A percentile compares a stretch with the other conserved stretches of the same genome.
These are phyloP conservation scores for Mirza zaza DNA, from an alignment of 2,113 vertebrate genomes.

Conservation along the genomic window DNA sequence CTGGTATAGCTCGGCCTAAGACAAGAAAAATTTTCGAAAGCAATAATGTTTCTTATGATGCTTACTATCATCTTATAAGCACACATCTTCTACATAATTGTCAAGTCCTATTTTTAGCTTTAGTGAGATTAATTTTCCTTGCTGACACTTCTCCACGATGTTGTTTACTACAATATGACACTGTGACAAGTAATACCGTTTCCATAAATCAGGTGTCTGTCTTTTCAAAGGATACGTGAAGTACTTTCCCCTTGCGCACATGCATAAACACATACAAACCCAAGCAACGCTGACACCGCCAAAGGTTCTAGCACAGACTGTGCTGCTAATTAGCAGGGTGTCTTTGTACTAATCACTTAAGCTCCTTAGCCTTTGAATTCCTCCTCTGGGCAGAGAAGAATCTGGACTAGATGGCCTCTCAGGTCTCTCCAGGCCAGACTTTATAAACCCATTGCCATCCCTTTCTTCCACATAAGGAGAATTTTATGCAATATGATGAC, in stretches of 20 bases:
- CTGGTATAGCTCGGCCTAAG: neutral
- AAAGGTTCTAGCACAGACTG: neutral
- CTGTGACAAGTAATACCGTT: neutral
- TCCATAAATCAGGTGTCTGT: constrained; percentile 36
- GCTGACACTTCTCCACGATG: constrained; percentile 43
- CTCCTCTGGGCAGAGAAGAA: neutral
- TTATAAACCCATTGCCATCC: no score
- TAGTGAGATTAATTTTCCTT: constrained; percentile 39
- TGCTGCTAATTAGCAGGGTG: no score
- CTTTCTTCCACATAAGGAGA: neutral
- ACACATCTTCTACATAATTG: neutral
- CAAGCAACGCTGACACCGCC: neutral
- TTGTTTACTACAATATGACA: constrained; percentile 54
- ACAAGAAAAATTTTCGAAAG: neutral
- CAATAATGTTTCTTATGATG: neutral
- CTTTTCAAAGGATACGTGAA: neutral
- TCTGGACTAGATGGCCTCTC: neutral
- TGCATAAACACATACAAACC: neutral
- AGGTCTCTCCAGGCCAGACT: no score
- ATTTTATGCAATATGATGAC: neutral
- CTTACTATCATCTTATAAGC: neutral
- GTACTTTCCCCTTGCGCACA: neutral
- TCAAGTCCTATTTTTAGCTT: constrained; percentile 50
- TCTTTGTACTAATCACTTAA: neutral
- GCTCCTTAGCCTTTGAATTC: no score